Percentiles rank a stretch among this genome's conserved stretches.
Evolutionary conservation across 2,888 invertebrate genomes (phyloP).

Genomic region (Monoplex corrugatus): DNA sequence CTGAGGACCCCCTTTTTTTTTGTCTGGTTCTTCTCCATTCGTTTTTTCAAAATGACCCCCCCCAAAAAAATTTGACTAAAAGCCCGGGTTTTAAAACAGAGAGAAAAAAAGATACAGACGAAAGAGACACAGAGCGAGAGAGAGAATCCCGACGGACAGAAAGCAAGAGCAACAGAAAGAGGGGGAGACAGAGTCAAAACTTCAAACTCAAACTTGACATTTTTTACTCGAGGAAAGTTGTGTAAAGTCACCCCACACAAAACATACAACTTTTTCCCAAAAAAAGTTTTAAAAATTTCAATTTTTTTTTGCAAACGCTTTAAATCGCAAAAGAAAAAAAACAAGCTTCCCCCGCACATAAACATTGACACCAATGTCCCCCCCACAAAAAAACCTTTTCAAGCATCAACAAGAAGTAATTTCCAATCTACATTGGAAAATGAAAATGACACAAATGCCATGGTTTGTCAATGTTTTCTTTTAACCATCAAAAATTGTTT

Average conservation of each 20-base stretch:
- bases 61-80: too few relatives aligned
- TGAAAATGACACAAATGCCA: not conserved
- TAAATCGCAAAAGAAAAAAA: constrained; percentile 5
- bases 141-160: too few relatives aligned
- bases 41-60: too few relatives aligned
- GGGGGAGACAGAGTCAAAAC: too few relatives aligned
- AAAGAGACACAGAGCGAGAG: too few relatives aligned
- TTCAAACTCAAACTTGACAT: too few relatives aligned
- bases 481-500: not conserved
- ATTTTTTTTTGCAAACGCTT: not conserved
- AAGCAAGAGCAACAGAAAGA: too few relatives aligned
- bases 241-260: not conserved
- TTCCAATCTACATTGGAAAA: not conserved
- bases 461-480: not conserved
- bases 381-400: not conserved
- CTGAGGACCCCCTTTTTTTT: too few relatives aligned
- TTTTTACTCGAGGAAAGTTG: too few relatives aligned
- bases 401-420: not conserved
- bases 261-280: not conserved
- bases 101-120: too few relatives aligned
- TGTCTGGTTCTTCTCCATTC: too few relatives aligned
- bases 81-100: too few relatives aligned
- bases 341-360: not conserved
- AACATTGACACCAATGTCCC: not conserved
- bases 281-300: not conserved